Conservation (phyloP, 1,140 invertebrate genomes). For the Phenacoccus solenopsis region DNA sequence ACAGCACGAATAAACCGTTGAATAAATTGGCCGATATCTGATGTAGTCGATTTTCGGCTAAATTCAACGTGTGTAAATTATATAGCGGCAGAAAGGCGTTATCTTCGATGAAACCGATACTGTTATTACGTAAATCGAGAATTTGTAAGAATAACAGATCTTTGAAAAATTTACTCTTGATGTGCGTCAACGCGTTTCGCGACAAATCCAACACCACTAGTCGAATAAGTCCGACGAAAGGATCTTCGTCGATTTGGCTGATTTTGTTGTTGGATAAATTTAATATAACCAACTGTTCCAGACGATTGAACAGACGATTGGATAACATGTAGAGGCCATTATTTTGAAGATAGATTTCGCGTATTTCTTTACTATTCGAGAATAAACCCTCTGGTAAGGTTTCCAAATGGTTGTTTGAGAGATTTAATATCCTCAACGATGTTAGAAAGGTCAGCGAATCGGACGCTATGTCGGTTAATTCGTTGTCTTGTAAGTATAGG, state of each 20-base stretch:
- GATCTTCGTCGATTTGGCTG: slow-evolving; percentile 64
- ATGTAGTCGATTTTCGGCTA: slow-evolving; percentile 71
- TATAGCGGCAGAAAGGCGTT: slow-evolving; percentile 74
- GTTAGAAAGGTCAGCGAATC: slow-evolving; percentile 60
- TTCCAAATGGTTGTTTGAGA: slow-evolving; percentile 66
- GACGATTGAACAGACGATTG: slow-evolving; percentile 62
- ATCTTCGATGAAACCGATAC: slow-evolving; percentile 70
- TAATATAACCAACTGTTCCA: slow-evolving; percentile 69
- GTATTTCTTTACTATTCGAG: slow-evolving; percentile 55
- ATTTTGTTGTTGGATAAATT: slow-evolving; percentile 79
- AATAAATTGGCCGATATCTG: slow-evolving; percentile 66
- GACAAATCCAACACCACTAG: slow-evolving; percentile 74
- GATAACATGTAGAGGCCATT: slow-evolving; percentile 67
- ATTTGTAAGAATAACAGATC: slow-evolving; percentile 77
- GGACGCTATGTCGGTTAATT: slow-evolving; percentile 62
- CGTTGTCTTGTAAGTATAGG: slow-evolving; percentile 67
- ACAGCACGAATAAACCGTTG: slow-evolving; percentile 70
- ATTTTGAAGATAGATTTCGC: slow-evolving; percentile 69
- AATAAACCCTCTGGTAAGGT: slow-evolving; percentile 65
- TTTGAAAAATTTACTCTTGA: slow-evolving; percentile 73
- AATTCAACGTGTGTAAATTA: slow-evolving; percentile 71
- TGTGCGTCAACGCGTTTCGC: slow-evolving; percentile 63
- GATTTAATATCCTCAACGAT: slow-evolving; percentile 62
- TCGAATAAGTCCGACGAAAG: slow-evolving; percentile 68
- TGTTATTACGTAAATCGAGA: slow-evolving; percentile 73